These are phyloP conservation scores for Cromileptes altivelis DNA, from an alignment of 2,113 vertebrate genomes.

Conservation along the genomic window DNA sequence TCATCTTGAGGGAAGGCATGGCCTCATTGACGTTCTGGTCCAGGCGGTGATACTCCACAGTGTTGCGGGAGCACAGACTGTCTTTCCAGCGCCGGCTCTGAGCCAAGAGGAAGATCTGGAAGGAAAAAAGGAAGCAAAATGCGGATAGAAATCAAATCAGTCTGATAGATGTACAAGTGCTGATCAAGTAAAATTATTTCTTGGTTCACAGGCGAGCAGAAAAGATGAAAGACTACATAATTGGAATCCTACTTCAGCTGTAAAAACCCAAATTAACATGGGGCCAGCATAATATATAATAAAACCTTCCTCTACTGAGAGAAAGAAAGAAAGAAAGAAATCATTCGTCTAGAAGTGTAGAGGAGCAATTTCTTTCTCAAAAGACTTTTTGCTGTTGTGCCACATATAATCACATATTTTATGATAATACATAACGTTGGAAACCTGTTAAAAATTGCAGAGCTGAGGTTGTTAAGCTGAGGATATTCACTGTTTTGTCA, in stretches of 20 bases:
- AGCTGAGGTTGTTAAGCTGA: not conserved
- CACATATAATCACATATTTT: not conserved
- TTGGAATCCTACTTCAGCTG: conserved; percentile 4
- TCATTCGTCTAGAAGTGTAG: too few species aligned
- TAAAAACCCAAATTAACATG: conserved; percentile 2
- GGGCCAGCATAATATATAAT: not conserved
- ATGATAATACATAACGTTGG: not conserved
- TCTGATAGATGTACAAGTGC: conserved; percentile 16
- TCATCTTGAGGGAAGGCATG: conserved; percentile 98
- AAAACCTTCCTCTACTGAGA: not conserved
- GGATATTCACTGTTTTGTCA: not conserved
- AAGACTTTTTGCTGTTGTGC: not conserved
- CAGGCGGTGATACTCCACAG: conserved; percentile 92
- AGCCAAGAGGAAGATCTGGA: conserved; percentile 91
- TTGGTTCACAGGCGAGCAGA: conserved; percentile 6
- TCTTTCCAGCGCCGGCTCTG: conserved; percentile 96
- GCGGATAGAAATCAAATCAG: not conserved
- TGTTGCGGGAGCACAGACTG: conserved; percentile 91
- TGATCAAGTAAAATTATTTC: conserved; percentile 21
- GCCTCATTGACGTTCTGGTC: conserved; percentile 97
- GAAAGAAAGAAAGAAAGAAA: not conserved
- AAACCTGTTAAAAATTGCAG: not conserved
- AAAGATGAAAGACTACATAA: conserved; percentile 26
- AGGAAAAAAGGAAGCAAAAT: not conserved
- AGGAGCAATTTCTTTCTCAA: not conserved